phyloP scores from a whole-genome alignment of 2,888 invertebrate genomes.

The Bibio marci region DNA sequence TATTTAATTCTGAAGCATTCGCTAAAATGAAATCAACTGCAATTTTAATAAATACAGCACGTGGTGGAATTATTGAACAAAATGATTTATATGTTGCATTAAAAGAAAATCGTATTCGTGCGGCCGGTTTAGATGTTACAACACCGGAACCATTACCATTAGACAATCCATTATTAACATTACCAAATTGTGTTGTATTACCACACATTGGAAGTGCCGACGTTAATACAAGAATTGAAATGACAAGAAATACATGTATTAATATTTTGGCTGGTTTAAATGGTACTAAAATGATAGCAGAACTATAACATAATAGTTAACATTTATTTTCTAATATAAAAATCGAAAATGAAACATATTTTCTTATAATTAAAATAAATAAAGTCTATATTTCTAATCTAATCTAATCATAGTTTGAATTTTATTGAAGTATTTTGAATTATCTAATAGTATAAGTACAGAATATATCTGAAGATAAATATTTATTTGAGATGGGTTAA shows the following conservation, averaged over 20 bases:
- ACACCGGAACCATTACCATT: conserved; percentile 78
- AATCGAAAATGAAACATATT: too few relatives aligned
- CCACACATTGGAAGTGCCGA: conserved; percentile 94
- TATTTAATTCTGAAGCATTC: conserved; percentile 70
- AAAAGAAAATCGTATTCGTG: conserved; percentile 48
- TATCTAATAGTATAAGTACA: too few relatives aligned
- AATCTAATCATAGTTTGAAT: too few relatives aligned
- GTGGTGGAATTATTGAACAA: conserved; percentile 71
- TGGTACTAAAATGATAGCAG: conserved; percentile 50
- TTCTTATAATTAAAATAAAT: too few relatives aligned
- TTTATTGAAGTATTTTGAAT: too few relatives aligned
- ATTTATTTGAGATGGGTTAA: too few relatives aligned
- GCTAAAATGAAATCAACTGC: conserved; percentile 70
- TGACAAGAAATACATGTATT: conserved; percentile 66
- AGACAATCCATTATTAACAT: conserved; percentile 52
- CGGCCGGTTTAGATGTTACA: conserved; percentile 83
- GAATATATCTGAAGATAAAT: too few relatives aligned
- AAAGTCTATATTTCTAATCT: too few relatives aligned
- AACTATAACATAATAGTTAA: too few relatives aligned
- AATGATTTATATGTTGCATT: conserved; percentile 60
- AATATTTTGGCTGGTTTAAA: conserved; percentile 70
- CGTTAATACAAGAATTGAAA: conserved; percentile 57
- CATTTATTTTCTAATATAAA: too few relatives aligned
- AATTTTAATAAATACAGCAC: conserved; percentile 74
- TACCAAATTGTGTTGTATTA: conserved; percentile 58